Evolutionary conservation across 2,797 vertebrate species (phyloP).

Genomic region (Microchirus variegatus): DNA sequence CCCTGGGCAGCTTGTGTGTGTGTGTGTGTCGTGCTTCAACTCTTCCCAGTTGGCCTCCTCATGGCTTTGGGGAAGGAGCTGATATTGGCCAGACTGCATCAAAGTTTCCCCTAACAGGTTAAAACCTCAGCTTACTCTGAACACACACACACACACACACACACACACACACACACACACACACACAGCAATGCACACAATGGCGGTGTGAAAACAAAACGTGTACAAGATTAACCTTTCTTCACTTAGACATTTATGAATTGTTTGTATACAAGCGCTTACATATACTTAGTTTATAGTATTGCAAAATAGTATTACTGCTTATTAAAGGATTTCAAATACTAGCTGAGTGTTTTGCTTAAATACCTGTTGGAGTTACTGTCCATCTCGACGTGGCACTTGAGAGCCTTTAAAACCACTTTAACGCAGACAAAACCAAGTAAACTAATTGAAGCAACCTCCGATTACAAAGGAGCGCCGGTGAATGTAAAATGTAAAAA

Average conservation of each 20-base stretch:
- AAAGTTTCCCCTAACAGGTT: constrained; percentile 77
- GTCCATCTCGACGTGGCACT: too few relatives aligned
- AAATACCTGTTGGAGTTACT: too few relatives aligned
- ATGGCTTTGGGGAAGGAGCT: constrained; percentile 69
- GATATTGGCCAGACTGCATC: constrained; percentile 75
- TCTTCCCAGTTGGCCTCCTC: constrained; percentile 73
- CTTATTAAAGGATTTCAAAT: too few relatives aligned
- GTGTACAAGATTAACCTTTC: background rate
- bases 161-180: constrained; percentile 22
- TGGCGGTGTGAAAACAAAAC: background rate
- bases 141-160: constrained; percentile 11
- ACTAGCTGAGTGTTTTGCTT: too few relatives aligned
- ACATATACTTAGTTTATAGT: too few relatives aligned
- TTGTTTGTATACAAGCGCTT: too few relatives aligned
- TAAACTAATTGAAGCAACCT: too few relatives aligned
- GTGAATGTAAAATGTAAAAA: too few relatives aligned
- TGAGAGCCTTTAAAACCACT: too few relatives aligned
- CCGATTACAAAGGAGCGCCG: too few relatives aligned
- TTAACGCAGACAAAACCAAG: too few relatives aligned
- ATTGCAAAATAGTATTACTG: too few relatives aligned
- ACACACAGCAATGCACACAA: constrained; percentile 5
- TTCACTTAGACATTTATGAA: background rate
- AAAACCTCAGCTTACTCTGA: constrained; percentile 67
- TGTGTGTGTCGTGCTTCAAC: constrained; percentile 67
- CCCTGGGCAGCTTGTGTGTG: constrained; percentile 75